Evolutionary conservation across 2,797 vertebrate species (phyloP).

Genomic region (Chloroceryle inda): DNA sequence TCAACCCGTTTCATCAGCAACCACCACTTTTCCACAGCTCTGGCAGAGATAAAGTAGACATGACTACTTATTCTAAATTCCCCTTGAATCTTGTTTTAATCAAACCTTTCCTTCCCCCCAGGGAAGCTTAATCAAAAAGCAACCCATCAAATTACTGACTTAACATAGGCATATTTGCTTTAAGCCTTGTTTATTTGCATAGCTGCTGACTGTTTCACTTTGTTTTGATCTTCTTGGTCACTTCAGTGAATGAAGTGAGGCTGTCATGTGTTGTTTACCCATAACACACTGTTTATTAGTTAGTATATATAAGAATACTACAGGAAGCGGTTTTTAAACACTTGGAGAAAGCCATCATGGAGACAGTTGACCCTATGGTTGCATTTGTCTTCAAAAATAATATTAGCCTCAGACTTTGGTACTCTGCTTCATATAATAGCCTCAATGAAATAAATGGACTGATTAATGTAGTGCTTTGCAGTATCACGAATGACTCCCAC

Average conservation of each 20-base stretch:
- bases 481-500: not conserved
- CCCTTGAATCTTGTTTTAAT: conserved; percentile 37
- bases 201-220: not conserved
- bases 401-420: not conserved
- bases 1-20: not conserved
- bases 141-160: conserved; percentile 13
- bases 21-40: not conserved
- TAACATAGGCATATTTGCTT: not conserved
- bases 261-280: not conserved
- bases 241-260: not conserved
- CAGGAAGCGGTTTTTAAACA: not conserved
- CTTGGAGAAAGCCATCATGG: not conserved
- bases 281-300: not conserved
- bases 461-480: not conserved
- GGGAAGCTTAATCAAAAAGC: conserved; percentile 30
- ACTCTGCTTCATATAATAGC: not conserved
- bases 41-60: not conserved
- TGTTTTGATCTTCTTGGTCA: conserved; percentile 19
- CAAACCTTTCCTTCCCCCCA: not conserved
- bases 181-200: not conserved
- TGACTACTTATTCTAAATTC: conserved; percentile 6
- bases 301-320: not conserved
- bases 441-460: not conserved
- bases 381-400: not conserved
- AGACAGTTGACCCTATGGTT: not conserved